phyloP scores from a whole-genome alignment of 2,888 invertebrate species.

The Nephrotoma guestfalica region DNA sequence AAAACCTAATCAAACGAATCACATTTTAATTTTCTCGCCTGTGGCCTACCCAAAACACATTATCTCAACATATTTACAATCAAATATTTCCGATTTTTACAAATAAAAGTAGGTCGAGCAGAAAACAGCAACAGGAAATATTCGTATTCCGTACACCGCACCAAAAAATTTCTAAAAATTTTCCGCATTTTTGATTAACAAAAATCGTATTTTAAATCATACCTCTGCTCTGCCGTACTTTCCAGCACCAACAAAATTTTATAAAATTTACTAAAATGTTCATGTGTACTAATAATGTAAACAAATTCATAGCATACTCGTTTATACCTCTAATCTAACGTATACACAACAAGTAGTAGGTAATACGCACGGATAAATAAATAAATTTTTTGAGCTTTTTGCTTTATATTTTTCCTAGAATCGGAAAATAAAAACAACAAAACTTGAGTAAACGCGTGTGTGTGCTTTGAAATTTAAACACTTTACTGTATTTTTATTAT shows the following conservation, averaged over 20 bases:
- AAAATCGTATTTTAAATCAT: neutral
- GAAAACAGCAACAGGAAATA: neutral
- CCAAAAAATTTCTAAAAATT: neutral
- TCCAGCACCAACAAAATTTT: neutral
- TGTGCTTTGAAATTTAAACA: neutral
- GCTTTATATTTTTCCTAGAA: neutral
- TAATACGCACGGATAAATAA: neutral
- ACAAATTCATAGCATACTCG: neutral
- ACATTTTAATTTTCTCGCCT: neutral
- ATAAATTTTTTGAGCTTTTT: neutral
- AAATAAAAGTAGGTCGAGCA: neutral
- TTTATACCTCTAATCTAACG: neutral
- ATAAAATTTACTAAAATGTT: neutral
- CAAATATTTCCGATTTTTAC: neutral
- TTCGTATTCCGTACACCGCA: neutral
- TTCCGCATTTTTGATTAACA: neutral
- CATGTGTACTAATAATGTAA: neutral
- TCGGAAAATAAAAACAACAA: neutral
- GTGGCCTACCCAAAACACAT: neutral
- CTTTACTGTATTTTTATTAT: neutral
- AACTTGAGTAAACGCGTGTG: neutral
- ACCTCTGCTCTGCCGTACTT: neutral
- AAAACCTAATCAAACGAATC: neutral
- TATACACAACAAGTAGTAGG: neutral
- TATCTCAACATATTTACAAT: neutral